Percentiles rank a stretch among this genome's conserved stretches.
Conservation (phyloP, 2,113 vertebrate species). For the Pedionomus torquatus region DNA sequence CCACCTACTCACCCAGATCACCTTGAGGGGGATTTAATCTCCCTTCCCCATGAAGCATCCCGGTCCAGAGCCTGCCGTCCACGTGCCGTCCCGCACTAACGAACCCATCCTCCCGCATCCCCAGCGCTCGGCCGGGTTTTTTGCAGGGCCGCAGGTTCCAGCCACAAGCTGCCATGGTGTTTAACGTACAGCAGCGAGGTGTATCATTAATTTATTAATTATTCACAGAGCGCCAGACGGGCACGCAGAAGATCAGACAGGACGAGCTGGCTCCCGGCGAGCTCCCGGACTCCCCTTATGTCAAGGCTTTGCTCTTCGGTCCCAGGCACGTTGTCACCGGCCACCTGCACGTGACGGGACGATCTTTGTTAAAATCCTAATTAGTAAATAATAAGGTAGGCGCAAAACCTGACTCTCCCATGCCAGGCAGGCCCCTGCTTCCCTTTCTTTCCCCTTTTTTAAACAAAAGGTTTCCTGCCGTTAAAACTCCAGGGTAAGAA, state of each 20-base stretch:
- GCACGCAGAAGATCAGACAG: not conserved
- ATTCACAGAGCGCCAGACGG: slow-evolving; percentile 39
- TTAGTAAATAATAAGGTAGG: slow-evolving; percentile 14
- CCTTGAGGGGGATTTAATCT: not conserved
- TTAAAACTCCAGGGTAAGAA: not conserved
- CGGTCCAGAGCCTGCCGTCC: accelerated
- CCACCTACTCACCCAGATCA: not conserved
- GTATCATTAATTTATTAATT: slow-evolving; percentile 36
- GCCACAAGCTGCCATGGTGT: not conserved
- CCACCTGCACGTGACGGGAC: not conserved
- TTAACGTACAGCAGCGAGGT: not conserved
- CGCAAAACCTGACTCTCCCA: not conserved
- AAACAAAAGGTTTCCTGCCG: not conserved
- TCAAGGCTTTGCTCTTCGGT: not conserved
- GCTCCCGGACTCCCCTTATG: not conserved
- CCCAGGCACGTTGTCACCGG: not conserved
- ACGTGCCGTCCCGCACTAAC: accelerated
- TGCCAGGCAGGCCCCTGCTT: not conserved
- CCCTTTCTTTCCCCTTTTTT: not conserved
- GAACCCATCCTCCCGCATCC: accelerated
- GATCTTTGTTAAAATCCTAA: slow-evolving; percentile 23
- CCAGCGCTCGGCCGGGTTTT: not conserved
- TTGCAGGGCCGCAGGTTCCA: not conserved
- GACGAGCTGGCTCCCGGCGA: not conserved
- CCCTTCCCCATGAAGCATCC: accelerated